Evolutionary conservation across 1,140 invertebrate genomes (phyloP), one percentile per base, ranked within the genome.

Genomic region (Ladona fulva): DNA sequence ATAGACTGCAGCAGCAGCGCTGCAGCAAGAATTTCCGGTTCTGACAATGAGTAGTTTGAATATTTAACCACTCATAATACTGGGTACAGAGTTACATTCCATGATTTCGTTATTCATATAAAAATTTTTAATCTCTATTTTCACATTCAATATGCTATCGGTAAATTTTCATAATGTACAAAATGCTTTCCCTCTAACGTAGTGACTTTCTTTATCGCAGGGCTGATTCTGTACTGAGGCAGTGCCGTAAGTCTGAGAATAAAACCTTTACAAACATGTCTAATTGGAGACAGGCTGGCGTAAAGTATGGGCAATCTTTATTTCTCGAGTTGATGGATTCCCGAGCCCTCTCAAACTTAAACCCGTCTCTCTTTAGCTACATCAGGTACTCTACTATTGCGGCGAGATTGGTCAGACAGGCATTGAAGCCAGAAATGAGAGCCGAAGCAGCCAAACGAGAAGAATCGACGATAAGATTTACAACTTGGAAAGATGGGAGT

Each of bases 361-460:
- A 37, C 42, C 1, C 74, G 80, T 80, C 76, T 79, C 80, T 78
- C 88, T 88, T 80, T 83, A 97, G 95, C 87, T 97, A 97, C 87
- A 93, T 97, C 85, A 94, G 95, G 86, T 97, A 95, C 84, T 97
- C 95, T 29, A 93, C 92, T 83, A 95, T 97, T 83, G 94, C 94
- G 82, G 95, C 95, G 14, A 91, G 88, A 83, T 85, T 95, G 44
- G 86, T 97, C 74, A 88, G 95, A 25, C 87, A 91, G 83, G 89
- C 93, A 24, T 84, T 97, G 78, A 96, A 95, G 85, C 82, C 88
- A 0, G 91, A 95, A 44, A 79, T 93, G 0, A 88, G 87, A 82
- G 86, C 85, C 19, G 94, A 94, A 76, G 94, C 95, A 73, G 81
- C 87, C 10, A 95, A 93, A 83, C 88, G 94, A 78, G 90, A 93